phyloP scores from a whole-genome alignment of 2,113 vertebrate genomes.

The Amphiprion percula region DNA sequence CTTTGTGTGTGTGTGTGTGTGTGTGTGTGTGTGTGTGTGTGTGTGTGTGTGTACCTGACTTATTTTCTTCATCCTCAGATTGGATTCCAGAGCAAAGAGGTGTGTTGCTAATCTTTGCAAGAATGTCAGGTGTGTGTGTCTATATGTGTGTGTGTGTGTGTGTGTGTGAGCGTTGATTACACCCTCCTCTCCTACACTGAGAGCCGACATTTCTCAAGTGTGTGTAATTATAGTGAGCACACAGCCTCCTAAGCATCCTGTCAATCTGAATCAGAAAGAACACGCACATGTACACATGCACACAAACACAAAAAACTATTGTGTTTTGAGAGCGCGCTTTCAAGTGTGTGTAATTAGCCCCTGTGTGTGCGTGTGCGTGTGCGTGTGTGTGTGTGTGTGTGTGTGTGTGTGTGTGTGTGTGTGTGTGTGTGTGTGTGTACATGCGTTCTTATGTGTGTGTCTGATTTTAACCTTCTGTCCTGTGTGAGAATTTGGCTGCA shows the following conservation, averaged over 20 bases:
- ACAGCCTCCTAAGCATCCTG: conserved; percentile 83
- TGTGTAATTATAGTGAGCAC: conserved; percentile 85
- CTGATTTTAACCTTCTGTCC: conserved; percentile 47
- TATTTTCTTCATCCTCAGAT: conserved; percentile 71
- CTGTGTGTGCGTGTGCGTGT: background rate
- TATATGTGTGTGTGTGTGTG: conserved; percentile 36
- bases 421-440: conserved; percentile 7
- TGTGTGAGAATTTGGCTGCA: conserved; percentile 63
- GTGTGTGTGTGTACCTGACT: conserved; percentile 59
- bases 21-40: conserved; percentile 31
- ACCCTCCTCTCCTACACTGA: conserved; percentile 77
- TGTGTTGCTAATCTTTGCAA: conserved; percentile 85
- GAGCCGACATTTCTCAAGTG: conserved; percentile 83
- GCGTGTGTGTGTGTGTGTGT: conserved; percentile 11
- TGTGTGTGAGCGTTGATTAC: conserved; percentile 78
- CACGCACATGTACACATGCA: conserved; percentile 62
- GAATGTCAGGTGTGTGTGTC: conserved; percentile 83
- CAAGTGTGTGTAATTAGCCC: conserved; percentile 55
- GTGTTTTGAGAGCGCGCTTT: conserved; percentile 58
- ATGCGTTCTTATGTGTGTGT: conserved; percentile 22
- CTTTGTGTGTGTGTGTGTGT: conserved; percentile 53
- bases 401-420: conserved; percentile 19
- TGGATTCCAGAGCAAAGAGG: conserved; percentile 77
- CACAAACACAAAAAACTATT: conserved; percentile 62
- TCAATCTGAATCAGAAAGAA: conserved; percentile 85